phyloP scores from a whole-genome alignment of 2,888 invertebrate genomes.

The Aporophyla lueneburgensis region DNA sequence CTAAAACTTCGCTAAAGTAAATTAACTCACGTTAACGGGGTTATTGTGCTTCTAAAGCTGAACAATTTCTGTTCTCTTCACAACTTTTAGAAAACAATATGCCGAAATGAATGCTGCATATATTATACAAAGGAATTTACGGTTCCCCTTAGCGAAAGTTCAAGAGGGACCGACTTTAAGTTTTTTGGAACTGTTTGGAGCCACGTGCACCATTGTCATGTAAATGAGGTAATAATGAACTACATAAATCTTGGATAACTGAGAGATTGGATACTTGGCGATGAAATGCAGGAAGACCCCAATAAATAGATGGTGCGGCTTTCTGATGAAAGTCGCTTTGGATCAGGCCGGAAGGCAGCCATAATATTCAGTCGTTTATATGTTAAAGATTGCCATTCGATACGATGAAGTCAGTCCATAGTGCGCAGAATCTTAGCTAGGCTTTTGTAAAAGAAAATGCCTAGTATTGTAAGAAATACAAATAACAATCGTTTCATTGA shows the following conservation, averaged over 20 bases:
- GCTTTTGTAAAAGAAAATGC: slow-evolving; percentile 1
- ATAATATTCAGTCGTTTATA: slow-evolving; percentile 39
- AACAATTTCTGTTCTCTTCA: slow-evolving; percentile 32
- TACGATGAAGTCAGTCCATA: slow-evolving; percentile 3
- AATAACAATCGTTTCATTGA: background rate
- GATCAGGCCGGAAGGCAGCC: slow-evolving; percentile 14
- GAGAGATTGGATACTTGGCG: slow-evolving; percentile 25
- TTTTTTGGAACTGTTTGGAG: slow-evolving; percentile 41
- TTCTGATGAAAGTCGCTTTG: slow-evolving; percentile 9
- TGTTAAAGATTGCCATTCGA: slow-evolving; percentile 41
- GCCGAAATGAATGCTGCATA: slow-evolving; percentile 48
- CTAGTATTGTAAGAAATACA: background rate
- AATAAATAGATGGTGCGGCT: slow-evolving; percentile 40
- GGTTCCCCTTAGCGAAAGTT: slow-evolving; percentile 36
- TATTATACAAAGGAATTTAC: slow-evolving; percentile 44
- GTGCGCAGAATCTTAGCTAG: background rate
- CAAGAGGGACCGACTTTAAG: slow-evolving; percentile 32
- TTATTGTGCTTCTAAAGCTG: slow-evolving; percentile 28
- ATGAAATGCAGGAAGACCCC: slow-evolving; percentile 27
- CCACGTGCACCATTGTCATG: slow-evolving; percentile 51
- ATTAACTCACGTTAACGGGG: slow-evolving; percentile 42
- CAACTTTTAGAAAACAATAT: slow-evolving; percentile 48
- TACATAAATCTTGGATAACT: slow-evolving; percentile 51
- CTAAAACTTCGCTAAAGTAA: slow-evolving; percentile 33
- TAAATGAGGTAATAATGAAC: slow-evolving; percentile 56